phyloP scores from a whole-genome alignment of 2,113 vertebrate species.

The Lamprotornis superbus region DNA sequence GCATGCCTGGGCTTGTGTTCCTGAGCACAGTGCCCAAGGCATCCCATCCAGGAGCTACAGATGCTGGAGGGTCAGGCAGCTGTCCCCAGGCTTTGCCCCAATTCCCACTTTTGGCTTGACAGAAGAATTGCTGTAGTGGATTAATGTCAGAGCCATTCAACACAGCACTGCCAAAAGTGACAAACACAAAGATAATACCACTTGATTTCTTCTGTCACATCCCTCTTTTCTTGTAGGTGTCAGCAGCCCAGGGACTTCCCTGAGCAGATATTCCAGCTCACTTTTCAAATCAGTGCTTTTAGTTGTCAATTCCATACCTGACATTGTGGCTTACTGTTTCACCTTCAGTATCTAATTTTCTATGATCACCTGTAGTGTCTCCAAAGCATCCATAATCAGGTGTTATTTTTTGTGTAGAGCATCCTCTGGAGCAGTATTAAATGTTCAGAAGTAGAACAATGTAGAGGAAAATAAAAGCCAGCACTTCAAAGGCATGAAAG shows the following conservation, averaged over 20 bases:
- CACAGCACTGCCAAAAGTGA: background rate
- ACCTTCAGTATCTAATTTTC: background rate
- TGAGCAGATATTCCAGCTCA: background rate
- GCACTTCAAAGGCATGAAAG: background rate
- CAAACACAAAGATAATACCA: background rate
- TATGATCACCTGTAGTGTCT: background rate
- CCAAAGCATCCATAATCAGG: background rate
- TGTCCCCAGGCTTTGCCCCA: background rate
- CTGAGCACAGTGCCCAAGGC: background rate
- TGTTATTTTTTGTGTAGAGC: background rate
- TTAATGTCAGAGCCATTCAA: background rate
- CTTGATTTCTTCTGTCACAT: background rate
- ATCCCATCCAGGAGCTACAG: background rate
- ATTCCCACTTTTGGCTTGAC: fast-evolving
- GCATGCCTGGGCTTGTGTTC: background rate
- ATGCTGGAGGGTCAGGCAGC: background rate
- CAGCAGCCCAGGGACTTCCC: background rate
- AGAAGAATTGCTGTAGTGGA: background rate
- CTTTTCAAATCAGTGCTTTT: background rate
- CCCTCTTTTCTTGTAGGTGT: background rate
- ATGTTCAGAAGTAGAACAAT: background rate
- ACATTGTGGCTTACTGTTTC: background rate
- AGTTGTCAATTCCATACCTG: too few relatives aligned
- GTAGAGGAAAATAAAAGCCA: background rate
- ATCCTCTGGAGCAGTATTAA: background rate